These are phyloP conservation scores for Patagioenas fasciata DNA, from an alignment of 2,113 vertebrate species.

Conservation along the genomic window DNA sequence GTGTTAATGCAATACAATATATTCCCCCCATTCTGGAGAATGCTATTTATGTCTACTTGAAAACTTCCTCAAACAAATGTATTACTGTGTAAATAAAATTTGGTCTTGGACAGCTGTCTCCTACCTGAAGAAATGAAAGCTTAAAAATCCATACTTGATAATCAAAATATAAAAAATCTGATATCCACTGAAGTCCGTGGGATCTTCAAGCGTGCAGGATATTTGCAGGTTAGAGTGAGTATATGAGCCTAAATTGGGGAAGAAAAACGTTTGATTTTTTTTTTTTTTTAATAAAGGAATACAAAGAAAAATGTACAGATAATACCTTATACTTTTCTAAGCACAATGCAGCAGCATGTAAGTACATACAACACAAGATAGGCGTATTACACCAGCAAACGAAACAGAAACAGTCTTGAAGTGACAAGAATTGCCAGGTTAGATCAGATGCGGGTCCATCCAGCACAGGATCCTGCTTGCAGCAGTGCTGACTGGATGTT, in stretches of 20 bases:
- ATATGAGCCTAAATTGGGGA: rapidly evolving
- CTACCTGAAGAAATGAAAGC: neutral
- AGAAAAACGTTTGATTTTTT: neutral
- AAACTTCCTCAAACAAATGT: neutral
- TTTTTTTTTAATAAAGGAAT: neutral
- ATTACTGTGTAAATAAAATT: neutral
- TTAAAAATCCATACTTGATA: neutral
- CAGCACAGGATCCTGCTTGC: neutral
- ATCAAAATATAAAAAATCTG: neutral
- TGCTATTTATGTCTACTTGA: neutral
- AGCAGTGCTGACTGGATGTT: neutral
- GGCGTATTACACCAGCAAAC: neutral
- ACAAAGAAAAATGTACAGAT: neutral
- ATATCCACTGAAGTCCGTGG: neutral
- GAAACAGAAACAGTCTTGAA: neutral
- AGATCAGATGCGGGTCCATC: neutral
- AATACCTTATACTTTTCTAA: neutral
- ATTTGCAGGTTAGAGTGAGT: neutral
- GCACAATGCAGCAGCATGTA: neutral
- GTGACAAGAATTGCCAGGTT: neutral
- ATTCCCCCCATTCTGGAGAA: neutral
- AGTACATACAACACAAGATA: neutral
- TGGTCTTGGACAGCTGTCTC: neutral
- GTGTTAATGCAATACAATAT: neutral
- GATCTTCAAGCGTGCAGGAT: neutral